These are phyloP conservation scores for Nasonia oneida DNA, from an alignment of 2,888 invertebrate species.

Conservation along the genomic window DNA sequence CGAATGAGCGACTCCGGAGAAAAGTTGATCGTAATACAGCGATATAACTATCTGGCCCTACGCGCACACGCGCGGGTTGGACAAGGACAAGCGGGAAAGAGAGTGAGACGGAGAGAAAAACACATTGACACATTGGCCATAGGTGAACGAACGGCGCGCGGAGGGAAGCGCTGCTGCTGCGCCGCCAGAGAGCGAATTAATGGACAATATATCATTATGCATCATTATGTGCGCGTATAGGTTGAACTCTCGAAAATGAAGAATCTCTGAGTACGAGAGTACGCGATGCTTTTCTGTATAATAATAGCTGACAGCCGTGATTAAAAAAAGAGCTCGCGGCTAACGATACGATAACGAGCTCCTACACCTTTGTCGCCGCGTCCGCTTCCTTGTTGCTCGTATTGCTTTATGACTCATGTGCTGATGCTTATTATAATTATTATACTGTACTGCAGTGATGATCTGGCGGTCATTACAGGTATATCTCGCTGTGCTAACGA, in stretches of 20 bases:
- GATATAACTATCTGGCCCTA: not conserved
- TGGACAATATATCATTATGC: not conserved
- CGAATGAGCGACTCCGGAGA: no score
- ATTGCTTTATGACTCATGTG: conserved; percentile 3
- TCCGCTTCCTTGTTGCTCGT: not conserved
- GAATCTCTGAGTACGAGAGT: no score
- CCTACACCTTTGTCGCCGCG: not conserved
- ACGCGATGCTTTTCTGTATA: not conserved
- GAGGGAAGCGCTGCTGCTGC: not conserved
- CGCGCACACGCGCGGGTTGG: not conserved
- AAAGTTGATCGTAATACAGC: not conserved
- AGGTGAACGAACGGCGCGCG: conserved; percentile 3
- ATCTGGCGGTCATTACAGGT: not conserved
- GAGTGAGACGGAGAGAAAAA: conserved; percentile 27
- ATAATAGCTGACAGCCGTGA: not conserved
- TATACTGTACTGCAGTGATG: not conserved
- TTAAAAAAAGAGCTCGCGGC: not conserved
- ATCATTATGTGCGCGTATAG: not conserved
- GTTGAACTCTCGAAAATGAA: not conserved
- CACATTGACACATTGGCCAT: conserved; percentile 42
- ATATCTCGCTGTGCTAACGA: not conserved
- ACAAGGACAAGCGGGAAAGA: not conserved
- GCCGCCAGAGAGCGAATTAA: not conserved
- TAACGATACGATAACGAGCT: not conserved
- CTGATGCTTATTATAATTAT: not conserved